Evolutionary conservation across 2,113 vertebrate species (phyloP).

Genomic region (Cichladusa arquata): DNA sequence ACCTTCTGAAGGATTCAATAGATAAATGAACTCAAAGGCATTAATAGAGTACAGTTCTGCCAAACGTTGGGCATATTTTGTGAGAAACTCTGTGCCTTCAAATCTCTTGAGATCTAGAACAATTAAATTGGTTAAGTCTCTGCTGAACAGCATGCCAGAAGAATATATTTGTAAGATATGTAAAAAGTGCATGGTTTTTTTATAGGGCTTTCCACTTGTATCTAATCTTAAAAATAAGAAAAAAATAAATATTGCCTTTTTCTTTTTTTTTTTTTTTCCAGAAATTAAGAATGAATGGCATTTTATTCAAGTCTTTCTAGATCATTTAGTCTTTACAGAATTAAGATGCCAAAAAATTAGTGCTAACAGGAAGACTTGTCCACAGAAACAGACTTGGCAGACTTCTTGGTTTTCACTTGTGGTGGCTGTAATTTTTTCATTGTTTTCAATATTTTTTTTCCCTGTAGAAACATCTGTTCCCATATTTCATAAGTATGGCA

Average conservation of each 20-base stretch:
- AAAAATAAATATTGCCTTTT: background rate
- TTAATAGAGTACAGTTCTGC: background rate
- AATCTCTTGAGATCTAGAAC: background rate
- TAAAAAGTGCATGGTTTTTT: background rate
- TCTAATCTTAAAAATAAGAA: background rate
- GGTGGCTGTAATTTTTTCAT: background rate
- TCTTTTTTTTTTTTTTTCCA: background rate
- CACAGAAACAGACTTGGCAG: background rate
- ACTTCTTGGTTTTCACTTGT: background rate
- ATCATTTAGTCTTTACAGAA: background rate
- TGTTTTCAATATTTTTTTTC: conserved; percentile 24
- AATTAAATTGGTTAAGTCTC: background rate
- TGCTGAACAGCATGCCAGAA: background rate
- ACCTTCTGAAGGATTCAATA: background rate
- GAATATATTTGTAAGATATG: background rate
- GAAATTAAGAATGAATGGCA: background rate
- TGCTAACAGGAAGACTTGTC: background rate
- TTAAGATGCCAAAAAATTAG: background rate
- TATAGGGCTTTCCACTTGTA: background rate
- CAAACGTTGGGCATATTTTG: background rate
- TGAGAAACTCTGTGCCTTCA: background rate
- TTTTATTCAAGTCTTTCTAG: background rate
- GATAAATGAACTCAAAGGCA: background rate
- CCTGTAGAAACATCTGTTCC: background rate
- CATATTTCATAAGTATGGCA: background rate